These are phyloP conservation scores for Riptortus pedestris DNA, from an alignment of 1,140 invertebrate species.

Conservation along the genomic window DNA sequence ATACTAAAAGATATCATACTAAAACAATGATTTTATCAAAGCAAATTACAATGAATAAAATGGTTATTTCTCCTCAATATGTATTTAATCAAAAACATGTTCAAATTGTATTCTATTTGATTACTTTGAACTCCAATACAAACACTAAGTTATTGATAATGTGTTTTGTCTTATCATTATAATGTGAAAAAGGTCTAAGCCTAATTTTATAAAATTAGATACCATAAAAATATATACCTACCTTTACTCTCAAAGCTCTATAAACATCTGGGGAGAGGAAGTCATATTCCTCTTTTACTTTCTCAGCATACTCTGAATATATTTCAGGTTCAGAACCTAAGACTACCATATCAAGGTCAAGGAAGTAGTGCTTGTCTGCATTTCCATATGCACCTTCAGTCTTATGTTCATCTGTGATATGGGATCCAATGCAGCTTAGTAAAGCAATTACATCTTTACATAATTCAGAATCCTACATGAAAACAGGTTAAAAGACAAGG, in stretches of 20 bases:
- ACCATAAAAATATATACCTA: slow-evolving; percentile 30
- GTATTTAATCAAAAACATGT: too few relatives aligned
- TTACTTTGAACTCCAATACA: not conserved
- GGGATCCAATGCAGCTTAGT: slow-evolving; percentile 42
- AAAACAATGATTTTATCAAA: too few relatives aligned
- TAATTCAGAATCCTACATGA: slow-evolving; percentile 38
- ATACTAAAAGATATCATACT: too few relatives aligned
- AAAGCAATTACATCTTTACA: slow-evolving; percentile 41
- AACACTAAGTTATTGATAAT: not conserved
- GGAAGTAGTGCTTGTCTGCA: slow-evolving; percentile 49
- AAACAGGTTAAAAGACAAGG: not conserved
- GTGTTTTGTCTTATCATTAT: too few relatives aligned
- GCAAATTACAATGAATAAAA: too few relatives aligned
- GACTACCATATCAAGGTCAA: slow-evolving; percentile 51
- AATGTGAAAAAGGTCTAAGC: too few relatives aligned
- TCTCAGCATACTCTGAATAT: slow-evolving; percentile 43
- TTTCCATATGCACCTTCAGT: slow-evolving; percentile 43
- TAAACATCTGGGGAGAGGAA: slow-evolving; percentile 47
- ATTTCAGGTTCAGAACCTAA: slow-evolving; percentile 41
- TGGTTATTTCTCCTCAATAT: too few relatives aligned
- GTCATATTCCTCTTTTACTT: slow-evolving; percentile 46
- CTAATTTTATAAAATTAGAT: not conserved
- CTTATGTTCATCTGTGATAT: slow-evolving; percentile 51
- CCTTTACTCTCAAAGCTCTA: slow-evolving; percentile 46
- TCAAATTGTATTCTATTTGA: not conserved